Base-by-base conservation (phyloP, 2,113 vertebrate species). In the Tragelaphus scriptus region DNA sequence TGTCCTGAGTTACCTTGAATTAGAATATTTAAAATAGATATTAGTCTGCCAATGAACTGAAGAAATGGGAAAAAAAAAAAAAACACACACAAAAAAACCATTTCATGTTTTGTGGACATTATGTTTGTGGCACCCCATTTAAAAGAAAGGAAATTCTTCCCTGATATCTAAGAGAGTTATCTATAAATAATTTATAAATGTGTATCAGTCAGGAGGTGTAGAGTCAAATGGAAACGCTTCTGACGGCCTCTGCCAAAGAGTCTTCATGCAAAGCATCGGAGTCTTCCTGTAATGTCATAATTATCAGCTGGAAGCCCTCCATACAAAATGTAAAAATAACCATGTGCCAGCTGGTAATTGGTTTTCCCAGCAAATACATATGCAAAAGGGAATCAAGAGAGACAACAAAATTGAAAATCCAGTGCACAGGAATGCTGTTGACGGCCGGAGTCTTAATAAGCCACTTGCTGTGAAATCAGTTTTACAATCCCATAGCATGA, bases 271-370 rank as follows among this genome's bases (percentile, higher is more conserved):
- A 97, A 98, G 97, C 96, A 98, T 90, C 95, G 97, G 95, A 96
- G 95, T 98, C 92, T 98, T 98, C 75, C 82, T 98, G 86, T 98
- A 98, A 98, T 98, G 98, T 98, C 98, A 98, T 98, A 99, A 98
- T 98, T 98, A 98, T 98, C 98, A 98, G 87, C 92, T 98, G 98
- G 97, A 98, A 98, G 98, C 95, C 96, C 98, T 98, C 98, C 98
- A 98, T 97, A 97, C 90, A 96, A 98, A 94, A 94, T 97, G 92
- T 97, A 98, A 99, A 99, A 99, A 99, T 98, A 99, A 96, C 97
- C 97, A 96, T 82, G 86, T 97, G 95, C 98, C 98, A 98, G 99
- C 98, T 99, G 98, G 96, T 98, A 98, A 98, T 97, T 0, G 92
- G 97, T 98, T 98, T 98, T 98, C 97, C 95, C 98, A 23, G 90